Evolutionary conservation across 2,113 vertebrate genomes (phyloP).

Genomic region (Coptodon bakossiorum): DNA sequence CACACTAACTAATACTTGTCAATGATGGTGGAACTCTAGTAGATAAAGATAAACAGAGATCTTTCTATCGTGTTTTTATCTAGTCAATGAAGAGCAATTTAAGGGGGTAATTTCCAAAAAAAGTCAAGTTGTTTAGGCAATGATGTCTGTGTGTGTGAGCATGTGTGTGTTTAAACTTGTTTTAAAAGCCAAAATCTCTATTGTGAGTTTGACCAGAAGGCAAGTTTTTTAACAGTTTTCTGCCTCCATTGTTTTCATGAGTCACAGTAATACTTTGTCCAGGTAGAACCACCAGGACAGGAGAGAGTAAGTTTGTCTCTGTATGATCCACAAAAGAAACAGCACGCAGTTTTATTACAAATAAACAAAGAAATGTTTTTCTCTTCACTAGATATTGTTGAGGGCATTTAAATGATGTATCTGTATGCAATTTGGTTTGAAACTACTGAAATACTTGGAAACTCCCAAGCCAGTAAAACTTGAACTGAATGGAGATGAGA

Average conservation of each 20-base stretch:
- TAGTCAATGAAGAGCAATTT: background rate
- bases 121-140: background rate
- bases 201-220: slow-evolving; percentile 31
- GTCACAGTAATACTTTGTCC: slow-evolving; percentile 12
- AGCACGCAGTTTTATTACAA: background rate
- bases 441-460: background rate
- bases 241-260: slow-evolving; percentile 41
- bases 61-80: background rate
- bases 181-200: slow-evolving; percentile 13
- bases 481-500: background rate
- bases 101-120: background rate
- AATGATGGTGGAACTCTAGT: background rate
- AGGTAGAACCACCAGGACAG: background rate
- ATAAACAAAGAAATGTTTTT: background rate
- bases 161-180: background rate
- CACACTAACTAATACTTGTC: background rate
- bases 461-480: background rate
- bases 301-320: background rate
- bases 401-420: background rate
- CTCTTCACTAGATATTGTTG: background rate
- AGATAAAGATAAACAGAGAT: background rate
- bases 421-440: background rate
- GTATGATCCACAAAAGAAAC: background rate
- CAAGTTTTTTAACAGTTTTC: background rate
- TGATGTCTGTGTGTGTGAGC: background rate